phyloP scores from a whole-genome alignment of 2,113 vertebrate species.

The Sardina pilchardus region DNA sequence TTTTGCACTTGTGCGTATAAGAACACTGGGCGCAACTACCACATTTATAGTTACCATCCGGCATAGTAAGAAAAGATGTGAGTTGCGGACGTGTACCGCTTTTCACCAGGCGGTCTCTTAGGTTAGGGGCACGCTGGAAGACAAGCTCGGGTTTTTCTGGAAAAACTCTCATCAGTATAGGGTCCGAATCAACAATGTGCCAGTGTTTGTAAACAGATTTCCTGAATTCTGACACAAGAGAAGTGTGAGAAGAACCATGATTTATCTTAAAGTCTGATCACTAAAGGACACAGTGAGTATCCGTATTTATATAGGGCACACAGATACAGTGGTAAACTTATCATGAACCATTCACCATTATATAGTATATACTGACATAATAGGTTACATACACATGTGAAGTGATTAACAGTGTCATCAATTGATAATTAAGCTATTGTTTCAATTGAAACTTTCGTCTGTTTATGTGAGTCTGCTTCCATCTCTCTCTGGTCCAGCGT shows the following conservation, averaged over 20 bases:
- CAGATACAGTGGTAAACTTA: not conserved
- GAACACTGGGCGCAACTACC: no score
- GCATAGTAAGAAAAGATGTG: no score
- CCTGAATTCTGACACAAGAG: no score
- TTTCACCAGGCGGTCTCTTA: no score
- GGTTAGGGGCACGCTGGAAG: no score
- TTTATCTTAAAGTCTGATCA: not conserved
- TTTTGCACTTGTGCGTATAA: no score
- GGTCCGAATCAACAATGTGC: no score
- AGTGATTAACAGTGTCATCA: not conserved
- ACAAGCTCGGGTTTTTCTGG: no score
- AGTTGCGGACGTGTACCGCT: no score
- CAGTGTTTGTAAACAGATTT: no score
- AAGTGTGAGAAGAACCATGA: not conserved
- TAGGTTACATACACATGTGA: not conserved
- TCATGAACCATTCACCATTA: not conserved
- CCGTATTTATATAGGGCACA: not conserved
- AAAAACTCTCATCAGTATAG: no score
- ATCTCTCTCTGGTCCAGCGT: conserved; percentile 75
- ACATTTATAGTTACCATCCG: no score
- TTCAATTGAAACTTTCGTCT: conserved; percentile 44
- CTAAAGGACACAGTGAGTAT: not conserved
- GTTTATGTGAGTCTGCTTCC: conserved; percentile 66
- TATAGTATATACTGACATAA: not conserved
- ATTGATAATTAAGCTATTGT: not conserved